Conservation (phyloP, 37 sponge, comb jelly and placozoan genomes). For the Mnemiopsis leidyi region DNA sequence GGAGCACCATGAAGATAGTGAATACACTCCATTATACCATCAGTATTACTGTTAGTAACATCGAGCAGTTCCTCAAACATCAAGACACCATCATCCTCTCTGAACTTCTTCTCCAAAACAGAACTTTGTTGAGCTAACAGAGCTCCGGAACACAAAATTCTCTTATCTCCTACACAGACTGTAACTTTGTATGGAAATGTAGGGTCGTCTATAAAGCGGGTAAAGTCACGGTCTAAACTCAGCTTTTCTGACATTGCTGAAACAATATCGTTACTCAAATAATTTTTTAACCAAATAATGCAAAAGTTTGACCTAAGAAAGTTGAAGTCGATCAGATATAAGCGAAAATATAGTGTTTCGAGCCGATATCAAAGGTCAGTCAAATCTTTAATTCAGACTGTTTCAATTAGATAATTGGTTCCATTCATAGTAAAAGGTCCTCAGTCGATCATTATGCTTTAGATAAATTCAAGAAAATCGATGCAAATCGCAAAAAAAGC, state of each 20-base stretch:
- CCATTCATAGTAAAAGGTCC: no score
- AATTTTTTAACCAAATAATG: no score
- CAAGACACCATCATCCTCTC: not conserved
- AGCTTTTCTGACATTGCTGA: not conserved
- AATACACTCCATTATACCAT: not conserved
- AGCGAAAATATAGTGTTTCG: no score
- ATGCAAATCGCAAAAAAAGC: no score
- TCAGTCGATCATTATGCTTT: no score
- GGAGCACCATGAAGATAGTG: not conserved
- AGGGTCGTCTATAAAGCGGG: not conserved
- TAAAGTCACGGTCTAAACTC: not conserved
- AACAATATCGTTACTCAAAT: no score
- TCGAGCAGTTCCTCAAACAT: not conserved
- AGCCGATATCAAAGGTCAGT: no score
- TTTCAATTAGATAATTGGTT: no score
- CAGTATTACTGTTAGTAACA: not conserved
- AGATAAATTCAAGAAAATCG: no score
- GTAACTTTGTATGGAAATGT: not conserved
- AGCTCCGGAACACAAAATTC: not conserved
- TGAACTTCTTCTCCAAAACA: not conserved
- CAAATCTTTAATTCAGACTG: no score
- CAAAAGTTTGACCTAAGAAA: no score
- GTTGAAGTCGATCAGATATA: no score
- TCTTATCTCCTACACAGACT: not conserved
- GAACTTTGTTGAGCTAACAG: not conserved